Evolutionary conservation across 2,113 vertebrate genomes (phyloP).

Genomic region (Sakesphorus luctuosus): DNA sequence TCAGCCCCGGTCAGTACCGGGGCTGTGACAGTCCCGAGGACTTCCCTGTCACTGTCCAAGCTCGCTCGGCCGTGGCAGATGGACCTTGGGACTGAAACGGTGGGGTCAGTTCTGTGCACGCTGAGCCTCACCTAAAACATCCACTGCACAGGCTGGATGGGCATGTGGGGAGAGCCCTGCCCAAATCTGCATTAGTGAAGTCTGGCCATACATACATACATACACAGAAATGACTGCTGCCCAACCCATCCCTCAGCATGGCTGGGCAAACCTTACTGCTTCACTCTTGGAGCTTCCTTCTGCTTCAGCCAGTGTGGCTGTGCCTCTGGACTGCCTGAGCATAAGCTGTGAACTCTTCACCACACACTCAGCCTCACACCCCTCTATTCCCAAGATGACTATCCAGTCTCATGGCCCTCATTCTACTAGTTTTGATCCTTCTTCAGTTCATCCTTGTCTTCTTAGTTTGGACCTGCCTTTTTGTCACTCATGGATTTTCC

Average conservation of each 20-base stretch:
- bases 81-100: too few species aligned
- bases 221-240: not conserved
- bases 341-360: not conserved
- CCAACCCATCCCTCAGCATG: not conserved
- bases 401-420: not conserved
- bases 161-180: too few species aligned
- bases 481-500: not conserved
- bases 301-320: not conserved
- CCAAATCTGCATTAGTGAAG: too few species aligned
- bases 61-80: too few species aligned
- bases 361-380: not conserved
- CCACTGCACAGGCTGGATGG: too few species aligned
- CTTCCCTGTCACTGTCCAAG: too few species aligned
- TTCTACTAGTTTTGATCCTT: not conserved
- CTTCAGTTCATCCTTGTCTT: not conserved
- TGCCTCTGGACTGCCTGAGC: not conserved
- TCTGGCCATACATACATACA: too few species aligned
- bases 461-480: not conserved
- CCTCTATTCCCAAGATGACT: not conserved
- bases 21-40: too few species aligned
- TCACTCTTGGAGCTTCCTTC: not conserved
- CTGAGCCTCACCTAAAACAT: too few species aligned
- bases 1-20: too few species aligned
- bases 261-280: not conserved
- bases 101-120: too few species aligned